Percentiles rank a stretch among this genome's conserved stretches.
phyloP scores from a whole-genome alignment of 1,140 invertebrate species.

The Drosophila guanche region DNA sequence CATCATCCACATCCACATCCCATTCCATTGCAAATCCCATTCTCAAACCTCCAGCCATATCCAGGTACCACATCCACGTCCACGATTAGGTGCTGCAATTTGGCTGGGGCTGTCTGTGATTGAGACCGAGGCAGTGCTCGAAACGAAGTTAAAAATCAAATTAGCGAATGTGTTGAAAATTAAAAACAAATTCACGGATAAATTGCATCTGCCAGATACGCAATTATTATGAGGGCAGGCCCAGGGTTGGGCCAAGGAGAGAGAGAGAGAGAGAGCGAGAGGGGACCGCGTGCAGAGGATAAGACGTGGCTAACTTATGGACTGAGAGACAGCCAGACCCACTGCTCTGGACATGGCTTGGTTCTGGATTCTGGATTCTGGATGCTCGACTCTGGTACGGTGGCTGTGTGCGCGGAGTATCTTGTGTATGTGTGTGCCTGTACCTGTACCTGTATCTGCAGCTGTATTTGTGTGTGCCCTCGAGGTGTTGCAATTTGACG shows the following conservation, averaged over 20 bases:
- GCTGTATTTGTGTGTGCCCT: conserved; percentile 64
- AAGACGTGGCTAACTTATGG: conserved; percentile 63
- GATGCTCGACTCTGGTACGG: conserved; percentile 13
- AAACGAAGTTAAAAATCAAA: conserved; percentile 84
- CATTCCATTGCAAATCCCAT: background rate
- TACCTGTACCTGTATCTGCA: conserved; percentile 13
- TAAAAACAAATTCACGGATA: conserved; percentile 84
- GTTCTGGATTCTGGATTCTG: conserved; percentile 41
- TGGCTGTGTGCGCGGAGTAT: conserved; percentile 1
- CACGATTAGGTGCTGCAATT: conserved; percentile 80
- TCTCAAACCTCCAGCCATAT: conserved; percentile 15
- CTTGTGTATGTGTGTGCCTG: background rate
- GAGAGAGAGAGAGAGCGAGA: too few relatives aligned
- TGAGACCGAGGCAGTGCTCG: conserved; percentile 77
- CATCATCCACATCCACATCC: conserved; percentile 19
- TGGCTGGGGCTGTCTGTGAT: conserved; percentile 75
- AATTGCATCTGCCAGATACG: conserved; percentile 84
- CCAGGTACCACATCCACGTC: conserved; percentile 32
- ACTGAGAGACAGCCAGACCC: conserved; percentile 31
- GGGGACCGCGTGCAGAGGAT: background rate
- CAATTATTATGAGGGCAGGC: conserved; percentile 79
- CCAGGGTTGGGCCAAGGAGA: background rate
- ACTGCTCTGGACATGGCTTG: conserved; percentile 21
- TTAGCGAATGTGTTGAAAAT: conserved; percentile 84
- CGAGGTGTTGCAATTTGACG: conserved; percentile 83